Evolutionary conservation across 2,797 vertebrate genomes (phyloP).

Genomic region (Artibeus jamaicensis): DNA sequence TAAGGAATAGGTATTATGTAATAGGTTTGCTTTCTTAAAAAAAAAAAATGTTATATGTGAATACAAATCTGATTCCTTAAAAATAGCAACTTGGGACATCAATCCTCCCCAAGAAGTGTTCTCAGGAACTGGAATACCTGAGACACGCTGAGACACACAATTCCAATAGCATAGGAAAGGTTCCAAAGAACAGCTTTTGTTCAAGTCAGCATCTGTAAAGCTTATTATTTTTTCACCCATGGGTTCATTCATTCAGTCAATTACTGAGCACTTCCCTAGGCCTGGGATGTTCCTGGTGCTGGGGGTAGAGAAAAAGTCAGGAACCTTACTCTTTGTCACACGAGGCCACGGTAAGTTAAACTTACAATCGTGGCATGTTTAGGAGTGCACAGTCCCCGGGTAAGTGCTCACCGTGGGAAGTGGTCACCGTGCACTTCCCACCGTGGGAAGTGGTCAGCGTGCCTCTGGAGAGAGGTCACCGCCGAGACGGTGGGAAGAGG

Average conservation of each 20-base stretch:
- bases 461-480: no score
- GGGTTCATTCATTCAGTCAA: no score
- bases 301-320: background rate
- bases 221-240: background rate
- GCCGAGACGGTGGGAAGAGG: background rate
- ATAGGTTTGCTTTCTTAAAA: background rate
- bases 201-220: background rate
- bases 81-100: background rate
- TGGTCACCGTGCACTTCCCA: no score
- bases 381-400: background rate
- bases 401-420: no score
- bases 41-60: no score
- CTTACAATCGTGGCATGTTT: background rate
- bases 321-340: background rate
- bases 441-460: background rate
- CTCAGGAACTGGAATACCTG: background rate
- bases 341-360: background rate
- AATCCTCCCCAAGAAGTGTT: background rate
- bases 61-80: conserved; percentile 21
- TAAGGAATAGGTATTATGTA: background rate
- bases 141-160: background rate
- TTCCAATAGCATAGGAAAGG: background rate
- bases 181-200: background rate
- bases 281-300: background rate
- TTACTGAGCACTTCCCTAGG: background rate